phyloP scores from a whole-genome alignment of 64 coral and sea anemone genomes.

The Stichodactyla mertensii region DNA sequence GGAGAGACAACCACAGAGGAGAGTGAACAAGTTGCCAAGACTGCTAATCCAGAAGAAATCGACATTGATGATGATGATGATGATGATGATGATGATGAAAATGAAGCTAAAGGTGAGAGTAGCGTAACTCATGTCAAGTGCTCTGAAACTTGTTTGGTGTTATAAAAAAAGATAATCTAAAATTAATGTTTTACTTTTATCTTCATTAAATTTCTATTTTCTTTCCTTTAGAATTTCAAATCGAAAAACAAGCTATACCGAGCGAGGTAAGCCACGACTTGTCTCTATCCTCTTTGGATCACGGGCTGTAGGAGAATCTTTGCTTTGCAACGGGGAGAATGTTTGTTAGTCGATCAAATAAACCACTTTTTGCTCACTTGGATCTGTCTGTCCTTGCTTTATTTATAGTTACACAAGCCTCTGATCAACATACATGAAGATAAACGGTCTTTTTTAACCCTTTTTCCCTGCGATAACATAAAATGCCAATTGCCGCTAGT shows the following conservation, averaged over 20 bases:
- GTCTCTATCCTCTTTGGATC: background rate
- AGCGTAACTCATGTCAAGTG: background rate
- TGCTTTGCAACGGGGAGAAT: no score
- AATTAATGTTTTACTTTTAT: background rate
- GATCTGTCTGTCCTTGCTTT: no score
- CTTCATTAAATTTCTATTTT: background rate
- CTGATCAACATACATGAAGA: no score
- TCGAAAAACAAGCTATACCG: conserved; percentile 79
- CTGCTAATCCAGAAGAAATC: conserved; percentile 93
- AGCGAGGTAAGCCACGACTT: conserved; percentile 44
- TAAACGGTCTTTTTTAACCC: no score
- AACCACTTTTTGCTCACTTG: no score
- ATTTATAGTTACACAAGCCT: no score
- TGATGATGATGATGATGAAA: conserved; percentile 59
- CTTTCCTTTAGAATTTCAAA: conserved; percentile 63
- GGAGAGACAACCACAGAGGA: conserved; percentile 60
- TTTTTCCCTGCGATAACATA: no score
- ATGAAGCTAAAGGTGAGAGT: background rate
- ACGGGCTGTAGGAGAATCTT: no score
- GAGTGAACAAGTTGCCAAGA: conserved; percentile 40
- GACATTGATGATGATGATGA: conserved; percentile 95
- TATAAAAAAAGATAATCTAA: background rate
- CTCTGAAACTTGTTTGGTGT: background rate
- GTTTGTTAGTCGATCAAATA: no score
- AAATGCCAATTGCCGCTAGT: no score